phyloP scores from a whole-genome alignment of 2,888 invertebrate genomes.

The Platerodrilus igneus region DNA sequence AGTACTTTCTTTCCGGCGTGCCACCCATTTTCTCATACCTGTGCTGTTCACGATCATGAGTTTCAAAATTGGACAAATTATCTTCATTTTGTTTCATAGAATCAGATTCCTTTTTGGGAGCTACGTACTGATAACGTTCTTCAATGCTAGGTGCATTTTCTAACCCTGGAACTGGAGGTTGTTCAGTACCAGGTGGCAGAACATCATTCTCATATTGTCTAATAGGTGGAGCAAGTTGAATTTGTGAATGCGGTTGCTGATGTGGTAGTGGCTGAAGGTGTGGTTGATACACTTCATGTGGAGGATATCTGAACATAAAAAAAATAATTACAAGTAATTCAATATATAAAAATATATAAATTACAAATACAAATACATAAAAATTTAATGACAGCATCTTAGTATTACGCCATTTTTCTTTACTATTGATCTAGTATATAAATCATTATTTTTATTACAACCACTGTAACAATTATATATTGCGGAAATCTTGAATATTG shows the following conservation, averaged over 20 bases:
- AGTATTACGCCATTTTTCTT: no score
- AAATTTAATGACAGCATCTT: no score
- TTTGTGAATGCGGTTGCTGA: constrained; percentile 27
- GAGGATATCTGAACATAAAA: constrained; percentile 40
- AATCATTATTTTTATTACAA: no score
- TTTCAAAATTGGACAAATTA: constrained; percentile 48
- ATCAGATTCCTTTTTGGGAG: no score
- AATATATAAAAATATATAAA: no score
- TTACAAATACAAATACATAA: no score
- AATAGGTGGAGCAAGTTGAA: constrained; percentile 32
- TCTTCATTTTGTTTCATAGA: constrained; percentile 35
- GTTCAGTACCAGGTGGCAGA: constrained; percentile 59
- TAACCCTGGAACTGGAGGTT: constrained; percentile 59
- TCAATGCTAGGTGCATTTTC: constrained; percentile 54
- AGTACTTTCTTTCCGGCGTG: constrained; percentile 20
- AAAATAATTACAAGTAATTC: constrained; percentile 20
- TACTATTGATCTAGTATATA: no score
- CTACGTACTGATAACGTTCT: constrained; percentile 23
- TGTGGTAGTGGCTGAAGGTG: constrained; percentile 29
- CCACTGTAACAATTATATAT: no score
- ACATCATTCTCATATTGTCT: constrained; percentile 53
- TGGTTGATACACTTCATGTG: constrained; percentile 29
- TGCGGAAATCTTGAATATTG: no score
- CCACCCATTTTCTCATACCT: constrained; percentile 35
- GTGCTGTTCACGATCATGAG: no score